Conservation (phyloP, 1,140 invertebrate species). For the Caenorhabditis elegans region DNA sequence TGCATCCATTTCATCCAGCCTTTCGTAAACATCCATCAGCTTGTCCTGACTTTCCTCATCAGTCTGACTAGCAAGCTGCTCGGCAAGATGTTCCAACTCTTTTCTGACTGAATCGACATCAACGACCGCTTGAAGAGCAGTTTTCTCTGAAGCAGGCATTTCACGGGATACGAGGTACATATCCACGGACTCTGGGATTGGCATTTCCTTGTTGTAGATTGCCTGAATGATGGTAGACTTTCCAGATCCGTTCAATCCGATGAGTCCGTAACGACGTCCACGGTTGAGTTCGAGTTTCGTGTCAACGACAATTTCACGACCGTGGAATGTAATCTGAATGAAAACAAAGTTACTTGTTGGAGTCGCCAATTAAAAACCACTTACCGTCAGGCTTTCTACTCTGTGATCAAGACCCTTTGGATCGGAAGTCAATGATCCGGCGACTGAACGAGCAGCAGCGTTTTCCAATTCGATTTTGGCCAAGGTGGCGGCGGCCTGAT, state of each 20-base stretch:
- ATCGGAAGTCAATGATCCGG: conserved; percentile 89
- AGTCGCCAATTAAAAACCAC: too few species aligned
- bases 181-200: conserved; percentile 93
- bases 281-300: conserved; percentile 94
- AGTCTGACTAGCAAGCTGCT: conserved; percentile 80
- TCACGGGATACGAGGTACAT: conserved; percentile 94
- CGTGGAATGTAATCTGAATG: conserved; percentile 87
- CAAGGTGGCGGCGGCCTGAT: conserved; percentile 71
- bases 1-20: conserved; percentile 91
- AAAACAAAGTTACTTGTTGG: not conserved
- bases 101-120: conserved; percentile 94
- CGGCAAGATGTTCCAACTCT: conserved; percentile 86
- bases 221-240: conserved; percentile 90
- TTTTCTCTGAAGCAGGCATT: conserved; percentile 87
- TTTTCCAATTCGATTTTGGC: conserved; percentile 81
- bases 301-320: conserved; percentile 89
- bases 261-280: conserved; percentile 89
- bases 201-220: conserved; percentile 88
- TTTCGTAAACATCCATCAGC: conserved; percentile 94
- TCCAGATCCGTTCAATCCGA: conserved; percentile 88
- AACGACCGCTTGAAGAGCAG: conserved; percentile 91
- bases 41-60: conserved; percentile 93
- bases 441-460: conserved; percentile 88
- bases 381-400: conserved; percentile 84
- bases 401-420: conserved; percentile 92